Conservation (phyloP, 2,113 vertebrate genomes). For the Plectropomus leopardus region DNA sequence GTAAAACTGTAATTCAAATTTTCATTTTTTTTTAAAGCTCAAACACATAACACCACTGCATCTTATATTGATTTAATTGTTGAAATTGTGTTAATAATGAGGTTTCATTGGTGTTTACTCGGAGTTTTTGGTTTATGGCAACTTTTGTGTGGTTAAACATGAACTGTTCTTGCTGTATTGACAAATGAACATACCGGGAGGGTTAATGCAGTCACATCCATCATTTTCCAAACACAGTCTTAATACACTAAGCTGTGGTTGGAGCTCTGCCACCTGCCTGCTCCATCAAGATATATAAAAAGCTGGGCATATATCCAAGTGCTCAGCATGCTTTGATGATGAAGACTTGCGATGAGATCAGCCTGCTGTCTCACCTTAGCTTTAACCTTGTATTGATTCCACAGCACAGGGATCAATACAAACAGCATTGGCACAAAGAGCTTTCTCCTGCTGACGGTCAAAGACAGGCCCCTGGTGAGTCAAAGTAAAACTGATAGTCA, state of each 20-base stretch:
- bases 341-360: conserved; percentile 29
- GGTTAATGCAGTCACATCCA: too few species aligned
- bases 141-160: too few species aligned
- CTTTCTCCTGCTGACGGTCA: neutral
- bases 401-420: neutral
- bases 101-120: too few species aligned
- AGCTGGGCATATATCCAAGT: conserved; percentile 32
- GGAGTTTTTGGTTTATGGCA: too few species aligned
- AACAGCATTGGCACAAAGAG: neutral
- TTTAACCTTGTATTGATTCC: conserved; percentile 32
- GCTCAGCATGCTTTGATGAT: conserved; percentile 18
- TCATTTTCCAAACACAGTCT: neutral
- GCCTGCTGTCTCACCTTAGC: conserved; percentile 5
- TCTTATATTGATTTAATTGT: too few species aligned
- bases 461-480: neutral
- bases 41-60: too few species aligned
- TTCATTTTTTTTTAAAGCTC: too few species aligned
- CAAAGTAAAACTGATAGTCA: neutral
- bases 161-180: too few species aligned
- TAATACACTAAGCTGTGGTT: neutral
- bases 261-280: conserved; percentile 11
- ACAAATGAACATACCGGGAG: too few species aligned
- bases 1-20: too few species aligned
- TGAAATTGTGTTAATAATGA: too few species aligned
- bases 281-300: conserved; percentile 10